Evolutionary conservation across 2,797 vertebrate genomes (phyloP).

Genomic region (Gallirallus australis): DNA sequence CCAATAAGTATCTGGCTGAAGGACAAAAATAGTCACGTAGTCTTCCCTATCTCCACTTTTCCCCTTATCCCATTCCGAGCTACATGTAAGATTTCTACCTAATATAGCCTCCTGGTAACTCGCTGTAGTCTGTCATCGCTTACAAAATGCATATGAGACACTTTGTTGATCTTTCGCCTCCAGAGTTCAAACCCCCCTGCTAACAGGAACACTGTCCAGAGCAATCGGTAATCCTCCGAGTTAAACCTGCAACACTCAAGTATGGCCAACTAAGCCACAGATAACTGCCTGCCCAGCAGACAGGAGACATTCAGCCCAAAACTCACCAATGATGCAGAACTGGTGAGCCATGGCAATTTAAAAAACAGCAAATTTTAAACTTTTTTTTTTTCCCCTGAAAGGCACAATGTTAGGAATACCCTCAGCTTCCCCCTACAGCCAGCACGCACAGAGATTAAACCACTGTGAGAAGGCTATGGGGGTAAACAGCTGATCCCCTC

Average conservation of each 20-base stretch:
- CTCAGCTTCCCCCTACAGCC: not conserved
- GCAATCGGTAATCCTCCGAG: slow-evolving; percentile 65
- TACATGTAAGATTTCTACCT: slow-evolving; percentile 56
- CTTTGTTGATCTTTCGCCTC: slow-evolving; percentile 48
- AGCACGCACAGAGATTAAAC: not conserved
- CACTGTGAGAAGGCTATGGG: not conserved
- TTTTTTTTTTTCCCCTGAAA: not conserved
- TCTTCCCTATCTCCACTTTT: slow-evolving; percentile 46
- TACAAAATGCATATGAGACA: slow-evolving; percentile 64
- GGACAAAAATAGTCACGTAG: slow-evolving; percentile 71
- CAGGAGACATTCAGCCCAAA: not conserved
- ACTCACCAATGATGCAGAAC: not conserved
- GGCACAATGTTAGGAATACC: not conserved
- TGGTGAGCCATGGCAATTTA: not conserved
- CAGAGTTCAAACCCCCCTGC: slow-evolving; percentile 55
- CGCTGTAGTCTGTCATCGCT: slow-evolving; percentile 49
- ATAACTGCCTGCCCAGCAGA: slow-evolving; percentile 34
- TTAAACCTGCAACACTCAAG: slow-evolving; percentile 48
- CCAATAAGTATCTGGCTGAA: slow-evolving; percentile 69
- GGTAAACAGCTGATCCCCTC: not conserved
- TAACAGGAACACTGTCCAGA: slow-evolving; percentile 73
- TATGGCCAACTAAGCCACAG: slow-evolving; percentile 48
- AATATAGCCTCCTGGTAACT: slow-evolving; percentile 55
- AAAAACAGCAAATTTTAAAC: not conserved
- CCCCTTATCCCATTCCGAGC: slow-evolving; percentile 59